Conservation (phyloP, 2,797 vertebrate species). For the Streptopelia turtur region DNA sequence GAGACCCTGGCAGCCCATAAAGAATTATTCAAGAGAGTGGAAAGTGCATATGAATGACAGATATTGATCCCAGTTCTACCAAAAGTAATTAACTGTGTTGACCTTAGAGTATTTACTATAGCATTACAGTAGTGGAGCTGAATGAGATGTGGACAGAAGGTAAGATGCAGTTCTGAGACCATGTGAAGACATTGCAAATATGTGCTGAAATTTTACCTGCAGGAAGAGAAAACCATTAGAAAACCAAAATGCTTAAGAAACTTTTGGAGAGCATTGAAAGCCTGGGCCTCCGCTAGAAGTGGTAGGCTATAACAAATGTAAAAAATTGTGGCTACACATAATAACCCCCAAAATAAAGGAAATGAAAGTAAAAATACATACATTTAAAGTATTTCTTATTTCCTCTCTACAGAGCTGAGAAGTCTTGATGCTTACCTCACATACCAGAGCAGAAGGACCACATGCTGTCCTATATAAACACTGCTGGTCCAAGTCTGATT, state of each 20-base stretch:
- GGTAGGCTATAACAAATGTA: background rate
- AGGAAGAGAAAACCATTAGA: background rate
- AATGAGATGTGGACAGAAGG: background rate
- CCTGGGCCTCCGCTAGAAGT: background rate
- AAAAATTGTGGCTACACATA: background rate
- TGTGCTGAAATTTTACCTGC: background rate
- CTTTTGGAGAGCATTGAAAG: background rate
- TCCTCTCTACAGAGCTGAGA: background rate
- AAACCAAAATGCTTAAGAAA: background rate
- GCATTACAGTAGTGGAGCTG: background rate
- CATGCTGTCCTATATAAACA: constrained; percentile 23
- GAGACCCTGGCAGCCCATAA: constrained; percentile 44
- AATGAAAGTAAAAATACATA: constrained; percentile 29
- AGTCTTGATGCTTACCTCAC: constrained; percentile 17
- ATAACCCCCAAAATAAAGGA: background rate
- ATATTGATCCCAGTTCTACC: background rate
- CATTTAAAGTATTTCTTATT: constrained; percentile 35
- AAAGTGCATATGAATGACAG: background rate
- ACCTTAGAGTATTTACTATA: background rate
- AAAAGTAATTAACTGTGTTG: background rate
- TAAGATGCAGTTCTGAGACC: background rate
- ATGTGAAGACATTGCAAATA: background rate
- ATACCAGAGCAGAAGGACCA: constrained; percentile 22
- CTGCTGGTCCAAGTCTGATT: background rate
- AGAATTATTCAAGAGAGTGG: constrained; percentile 7